A percentile compares a stretch with the other conserved stretches of the same genome.
Conservation (phyloP, 2,888 invertebrate genomes). For the Amorpha juglandis region DNA sequence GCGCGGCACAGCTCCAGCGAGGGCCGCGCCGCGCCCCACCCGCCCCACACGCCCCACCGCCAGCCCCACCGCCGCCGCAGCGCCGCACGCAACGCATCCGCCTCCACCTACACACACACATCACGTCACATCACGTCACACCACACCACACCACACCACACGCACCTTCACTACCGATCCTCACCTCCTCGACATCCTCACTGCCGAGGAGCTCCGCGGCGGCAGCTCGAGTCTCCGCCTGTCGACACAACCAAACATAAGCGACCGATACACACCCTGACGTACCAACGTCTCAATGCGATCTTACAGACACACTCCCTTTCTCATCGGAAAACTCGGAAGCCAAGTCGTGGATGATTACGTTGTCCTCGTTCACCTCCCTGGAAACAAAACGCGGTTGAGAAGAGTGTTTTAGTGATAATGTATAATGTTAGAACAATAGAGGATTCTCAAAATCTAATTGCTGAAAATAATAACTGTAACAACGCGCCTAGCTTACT, state of each 20-base stretch:
- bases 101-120: slow-evolving; percentile 16
- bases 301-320: slow-evolving; percentile 76
- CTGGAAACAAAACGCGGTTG: slow-evolving; percentile 56
- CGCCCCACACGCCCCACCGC: slow-evolving; percentile 38
- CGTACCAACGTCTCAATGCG: neutral
- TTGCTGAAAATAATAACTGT: too few relatives aligned
- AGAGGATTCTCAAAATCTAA: too few relatives aligned
- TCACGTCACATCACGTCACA: neutral
- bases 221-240: slow-evolving; percentile 40
- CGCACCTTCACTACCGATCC: slow-evolving; percentile 44
- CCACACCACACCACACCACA: slow-evolving; percentile 26
- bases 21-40: slow-evolving; percentile 59
- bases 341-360: slow-evolving; percentile 86
- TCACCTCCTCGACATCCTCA: slow-evolving; percentile 45
- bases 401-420: neutral
- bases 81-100: slow-evolving; percentile 49
- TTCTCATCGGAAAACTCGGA: slow-evolving; percentile 85
- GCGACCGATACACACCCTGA: neutral
- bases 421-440: too few relatives aligned
- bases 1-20: slow-evolving; percentile 87
- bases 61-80: slow-evolving; percentile 46
- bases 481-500: too few relatives aligned
- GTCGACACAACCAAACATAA: slow-evolving; percentile 11
- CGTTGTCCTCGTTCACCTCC: slow-evolving; percentile 91
- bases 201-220: slow-evolving; percentile 40